These are phyloP conservation scores for Ferdinandea cuprea DNA, from an alignment of 2,888 invertebrate species.

Conservation along the genomic window DNA sequence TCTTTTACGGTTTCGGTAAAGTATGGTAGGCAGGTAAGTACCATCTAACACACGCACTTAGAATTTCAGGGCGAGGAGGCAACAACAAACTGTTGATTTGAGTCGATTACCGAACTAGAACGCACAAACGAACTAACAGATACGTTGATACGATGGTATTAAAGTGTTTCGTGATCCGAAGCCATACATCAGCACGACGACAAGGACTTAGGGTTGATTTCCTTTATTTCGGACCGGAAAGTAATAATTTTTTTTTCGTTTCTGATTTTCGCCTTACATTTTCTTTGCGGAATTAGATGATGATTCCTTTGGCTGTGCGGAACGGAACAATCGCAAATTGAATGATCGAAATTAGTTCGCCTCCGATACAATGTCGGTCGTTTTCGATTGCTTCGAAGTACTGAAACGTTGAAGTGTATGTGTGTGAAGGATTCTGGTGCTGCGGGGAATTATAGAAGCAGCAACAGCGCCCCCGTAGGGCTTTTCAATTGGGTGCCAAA, in stretches of 20 bases:
- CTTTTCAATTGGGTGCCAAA: constrained; percentile 64
- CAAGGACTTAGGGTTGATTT: constrained; percentile 50
- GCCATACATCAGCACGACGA: constrained; percentile 62
- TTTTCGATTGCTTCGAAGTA: constrained; percentile 5
- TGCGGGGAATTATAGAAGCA: constrained; percentile 16
- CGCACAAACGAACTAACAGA: constrained; percentile 52
- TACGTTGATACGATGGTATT: constrained; percentile 38
- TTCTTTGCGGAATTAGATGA: constrained; percentile 24
- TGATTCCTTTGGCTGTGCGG: constrained; percentile 24
- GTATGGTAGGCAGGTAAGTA: not conserved
- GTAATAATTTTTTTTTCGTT: constrained; percentile 27
- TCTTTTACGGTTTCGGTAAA: constrained; percentile 30
- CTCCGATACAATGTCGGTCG: constrained; percentile 18
- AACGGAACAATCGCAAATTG: constrained; percentile 65
- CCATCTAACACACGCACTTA: not conserved
- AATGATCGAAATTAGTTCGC: constrained; percentile 66
- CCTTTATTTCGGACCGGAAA: constrained; percentile 57
- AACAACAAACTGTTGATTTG: constrained; percentile 66
- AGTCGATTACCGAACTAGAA: constrained; percentile 49
- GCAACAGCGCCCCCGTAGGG: constrained; percentile 4
- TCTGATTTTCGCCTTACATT: constrained; percentile 10
- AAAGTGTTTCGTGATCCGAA: constrained; percentile 68
- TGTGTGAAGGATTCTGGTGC: no score
- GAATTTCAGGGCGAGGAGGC: not conserved
- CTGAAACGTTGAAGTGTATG: constrained; percentile 1